A percentile compares a stretch with the other conserved stretches of the same genome.
Conservation (phyloP, 2,888 invertebrate species). For the Ptychoptera contaminata region DNA sequence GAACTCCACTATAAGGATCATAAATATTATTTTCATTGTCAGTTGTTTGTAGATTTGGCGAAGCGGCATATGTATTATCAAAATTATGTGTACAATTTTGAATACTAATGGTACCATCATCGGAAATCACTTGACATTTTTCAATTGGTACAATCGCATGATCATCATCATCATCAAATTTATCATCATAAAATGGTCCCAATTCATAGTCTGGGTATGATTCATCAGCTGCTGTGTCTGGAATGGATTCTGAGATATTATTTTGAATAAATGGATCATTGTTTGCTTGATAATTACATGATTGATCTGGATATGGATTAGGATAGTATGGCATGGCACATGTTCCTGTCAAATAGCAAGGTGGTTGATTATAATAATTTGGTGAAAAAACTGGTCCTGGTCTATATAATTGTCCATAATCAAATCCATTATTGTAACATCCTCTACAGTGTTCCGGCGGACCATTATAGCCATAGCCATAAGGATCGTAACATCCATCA, state of each 20-base stretch:
- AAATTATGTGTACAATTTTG: conserved; percentile 10
- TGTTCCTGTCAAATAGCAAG: conserved; percentile 9
- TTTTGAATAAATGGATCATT: conserved; percentile 8
- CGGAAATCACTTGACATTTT: conserved; percentile 10
- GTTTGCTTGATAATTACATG: background rate
- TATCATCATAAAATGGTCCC: background rate
- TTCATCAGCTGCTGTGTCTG: background rate
- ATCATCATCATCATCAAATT: background rate
- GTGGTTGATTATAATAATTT: conserved; percentile 9
- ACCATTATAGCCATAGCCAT: conserved; percentile 9
- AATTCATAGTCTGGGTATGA: background rate
- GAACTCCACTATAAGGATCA: too few species aligned
- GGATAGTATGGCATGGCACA: conserved; percentile 5
- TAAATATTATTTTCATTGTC: background rate
- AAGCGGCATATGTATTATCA: conserved; percentile 10
- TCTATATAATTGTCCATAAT: conserved; percentile 10
- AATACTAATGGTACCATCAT: conserved; percentile 8
- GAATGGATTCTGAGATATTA: conserved; percentile 7
- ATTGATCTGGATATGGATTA: background rate
- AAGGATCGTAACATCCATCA: conserved; percentile 12
- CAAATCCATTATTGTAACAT: conserved; percentile 12
- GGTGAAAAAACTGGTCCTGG: conserved; percentile 11
- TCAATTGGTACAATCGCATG: conserved; percentile 1
- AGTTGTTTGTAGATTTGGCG: conserved; percentile 4
- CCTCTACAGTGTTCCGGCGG: conserved; percentile 5